Base-by-base conservation (phyloP, 2,113 vertebrate species). In the Microcebus jonahi region DNA sequence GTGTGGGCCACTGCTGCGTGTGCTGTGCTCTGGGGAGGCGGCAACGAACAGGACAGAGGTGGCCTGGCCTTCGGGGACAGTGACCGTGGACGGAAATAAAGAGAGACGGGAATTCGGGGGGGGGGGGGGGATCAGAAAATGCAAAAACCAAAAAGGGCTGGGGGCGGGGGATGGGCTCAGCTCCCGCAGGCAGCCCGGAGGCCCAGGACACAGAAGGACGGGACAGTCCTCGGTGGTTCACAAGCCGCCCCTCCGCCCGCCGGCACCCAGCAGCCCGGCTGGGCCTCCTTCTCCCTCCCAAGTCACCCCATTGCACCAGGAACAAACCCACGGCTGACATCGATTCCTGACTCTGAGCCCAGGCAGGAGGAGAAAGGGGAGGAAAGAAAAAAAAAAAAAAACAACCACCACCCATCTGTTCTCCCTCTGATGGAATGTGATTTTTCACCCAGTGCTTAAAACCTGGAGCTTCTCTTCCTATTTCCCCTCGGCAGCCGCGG, bases 371-470 rank as follows among this genome's bases (percentile, higher is more conserved):
- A 57, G 93, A 45, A 9, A 84, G 76, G 14, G 65, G 81, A 79
- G 70, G 68, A 20, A 84, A n/a, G 83, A 57, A 70, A 57, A 70
- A 59, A 70, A 18, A 55, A 53, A 53, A 53, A 53, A 53, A 7
- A 45, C 6, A 45, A 7, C 6, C 42, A 1, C 50, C 71, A 87
- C 85, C 97, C 97, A 96, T 97, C 97, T 97, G 97, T 90, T 92
- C 90, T 76, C 48, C 57, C 82, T 53, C 61, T 86, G 90, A 92
- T 42, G 87, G 73, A 91, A 95, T 45, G 70, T 7, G 68, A 95
- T 95, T 96, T 90, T 89, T 90, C 87, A 94, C 81, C 82, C 77
- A 1, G 85, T 57, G 94, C 97, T 94, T 68, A 63, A 55, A 76
- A 82, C 94, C 95, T 5, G 0, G 39, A 8, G 23, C 86, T 73